Evolutionary conservation across 2,888 invertebrate genomes (phyloP).

Genomic region (Caenorhabditis sp.): DNA sequence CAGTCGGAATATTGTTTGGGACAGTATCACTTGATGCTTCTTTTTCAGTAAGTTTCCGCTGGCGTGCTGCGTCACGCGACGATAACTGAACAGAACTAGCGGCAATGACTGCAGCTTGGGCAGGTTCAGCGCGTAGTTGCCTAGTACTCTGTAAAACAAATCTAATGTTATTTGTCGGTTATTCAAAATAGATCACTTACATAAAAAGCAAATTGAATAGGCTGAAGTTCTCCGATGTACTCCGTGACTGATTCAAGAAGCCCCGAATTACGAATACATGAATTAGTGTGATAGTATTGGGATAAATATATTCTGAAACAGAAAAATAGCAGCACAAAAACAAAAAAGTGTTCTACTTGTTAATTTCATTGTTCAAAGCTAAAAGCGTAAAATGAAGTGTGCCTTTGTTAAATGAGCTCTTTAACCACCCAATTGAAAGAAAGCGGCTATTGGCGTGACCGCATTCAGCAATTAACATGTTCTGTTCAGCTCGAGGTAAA

Average conservation of each 20-base stretch:
- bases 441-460: slow-evolving; percentile 70
- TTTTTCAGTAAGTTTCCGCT: slow-evolving; percentile 56
- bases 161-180: not conserved
- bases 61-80: slow-evolving; percentile 46
- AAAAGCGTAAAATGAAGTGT: slow-evolving; percentile 77
- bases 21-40: slow-evolving; percentile 54
- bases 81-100: slow-evolving; percentile 31
- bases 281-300: slow-evolving; percentile 71
- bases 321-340: too few species aligned
- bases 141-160: slow-evolving; percentile 48
- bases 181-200: slow-evolving; percentile 41
- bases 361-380: slow-evolving; percentile 58
- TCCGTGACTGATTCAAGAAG: slow-evolving; percentile 66
- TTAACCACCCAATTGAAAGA: slow-evolving; percentile 78
- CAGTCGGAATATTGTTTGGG: slow-evolving; percentile 46
- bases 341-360: slow-evolving; percentile 32
- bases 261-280: slow-evolving; percentile 71
- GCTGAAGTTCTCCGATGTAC: slow-evolving; percentile 56
- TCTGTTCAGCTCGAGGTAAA: slow-evolving; percentile 72
- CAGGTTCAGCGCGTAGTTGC: slow-evolving; percentile 54
- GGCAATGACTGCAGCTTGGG: slow-evolving; percentile 59
- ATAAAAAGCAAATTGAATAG: slow-evolving; percentile 71
- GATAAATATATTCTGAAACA: slow-evolving; percentile 59
- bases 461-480: slow-evolving; percentile 71
- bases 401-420: slow-evolving; percentile 77